Percentiles rank a stretch among this genome's conserved stretches.
Conservation (phyloP, 2,113 vertebrate genomes). For the Pluvianellus socialis region DNA sequence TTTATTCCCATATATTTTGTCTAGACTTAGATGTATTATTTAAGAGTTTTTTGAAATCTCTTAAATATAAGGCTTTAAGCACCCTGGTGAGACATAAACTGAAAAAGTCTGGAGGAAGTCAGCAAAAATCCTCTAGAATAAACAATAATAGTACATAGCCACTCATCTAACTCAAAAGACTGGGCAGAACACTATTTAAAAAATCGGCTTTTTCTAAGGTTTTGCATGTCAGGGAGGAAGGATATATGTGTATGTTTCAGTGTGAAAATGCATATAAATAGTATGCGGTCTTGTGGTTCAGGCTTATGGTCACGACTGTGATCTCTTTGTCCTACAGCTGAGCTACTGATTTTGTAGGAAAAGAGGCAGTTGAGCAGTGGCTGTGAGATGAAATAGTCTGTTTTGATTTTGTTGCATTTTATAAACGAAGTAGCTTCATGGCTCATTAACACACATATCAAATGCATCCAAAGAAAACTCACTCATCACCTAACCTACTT, state of each 20-base stretch:
- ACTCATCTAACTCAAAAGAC: neutral
- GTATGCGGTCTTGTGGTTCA: neutral
- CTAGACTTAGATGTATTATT: slow-evolving; percentile 56
- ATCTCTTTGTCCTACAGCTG: neutral
- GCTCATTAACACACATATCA: neutral
- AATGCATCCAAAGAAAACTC: neutral
- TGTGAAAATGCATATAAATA: neutral
- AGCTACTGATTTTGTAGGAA: neutral
- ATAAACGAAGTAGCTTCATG: neutral
- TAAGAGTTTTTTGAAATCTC: slow-evolving; percentile 46
- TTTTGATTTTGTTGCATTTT: neutral
- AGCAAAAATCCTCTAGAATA: slow-evolving; percentile 42
- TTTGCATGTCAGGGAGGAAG: neutral
- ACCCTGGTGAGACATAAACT: slow-evolving; percentile 59
- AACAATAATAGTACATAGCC: neutral
- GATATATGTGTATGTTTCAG: neutral
- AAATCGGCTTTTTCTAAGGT: neutral
- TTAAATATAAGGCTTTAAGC: slow-evolving; percentile 35
- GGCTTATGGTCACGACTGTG: neutral
- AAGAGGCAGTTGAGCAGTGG: neutral
- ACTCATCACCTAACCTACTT: neutral
- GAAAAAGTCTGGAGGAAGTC: slow-evolving; percentile 55
- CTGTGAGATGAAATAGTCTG: neutral
- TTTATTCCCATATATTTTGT: slow-evolving; percentile 70
- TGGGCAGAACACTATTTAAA: neutral